A percentile compares a stretch with the other conserved stretches of the same genome.
Evolutionary conservation across 2,888 invertebrate species (phyloP).

Genomic region (Caenorhabditis sulstoni): DNA sequence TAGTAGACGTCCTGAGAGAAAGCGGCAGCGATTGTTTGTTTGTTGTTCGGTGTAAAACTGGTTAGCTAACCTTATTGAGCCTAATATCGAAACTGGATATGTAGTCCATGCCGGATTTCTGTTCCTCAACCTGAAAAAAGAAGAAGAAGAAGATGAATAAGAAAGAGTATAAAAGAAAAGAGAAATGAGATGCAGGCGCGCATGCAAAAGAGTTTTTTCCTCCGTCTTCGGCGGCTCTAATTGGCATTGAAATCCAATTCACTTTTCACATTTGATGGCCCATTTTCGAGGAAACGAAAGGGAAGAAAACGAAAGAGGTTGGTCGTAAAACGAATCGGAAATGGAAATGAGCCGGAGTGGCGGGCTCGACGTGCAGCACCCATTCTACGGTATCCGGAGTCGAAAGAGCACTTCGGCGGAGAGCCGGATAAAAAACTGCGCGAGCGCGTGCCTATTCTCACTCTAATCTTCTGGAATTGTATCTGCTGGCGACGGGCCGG

Average conservation of each 20-base stretch:
- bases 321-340: conserved; percentile 50
- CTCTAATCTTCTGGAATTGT: conserved; percentile 58
- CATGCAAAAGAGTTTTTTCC: conserved; percentile 4
- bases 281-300: conserved; percentile 6
- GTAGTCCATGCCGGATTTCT: conserved; percentile 85
- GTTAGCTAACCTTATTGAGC: conserved; percentile 84
- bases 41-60: conserved; percentile 11
- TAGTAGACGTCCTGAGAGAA: conserved; percentile 85
- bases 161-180: too few relatives aligned
- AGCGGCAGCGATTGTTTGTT: neutral
- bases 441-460: neutral
- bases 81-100: conserved; percentile 88
- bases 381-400: conserved; percentile 21
- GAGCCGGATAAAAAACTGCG: conserved; percentile 37
- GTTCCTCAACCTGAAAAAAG: conserved; percentile 48
- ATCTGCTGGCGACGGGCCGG: conserved; percentile 23
- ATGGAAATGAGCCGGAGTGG: conserved; percentile 39
- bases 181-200: conserved; percentile 29
- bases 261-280: conserved; percentile 38
- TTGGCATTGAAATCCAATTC: conserved; percentile 36
- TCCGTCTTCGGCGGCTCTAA: conserved; percentile 14
- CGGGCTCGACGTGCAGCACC: conserved; percentile 11
- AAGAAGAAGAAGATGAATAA: conserved; percentile 15
- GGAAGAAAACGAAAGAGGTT: conserved; percentile 26
- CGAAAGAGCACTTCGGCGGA: conserved; percentile 7